phyloP scores from a whole-genome alignment of 2,113 vertebrate species.

The Ceyx margarethae region DNA sequence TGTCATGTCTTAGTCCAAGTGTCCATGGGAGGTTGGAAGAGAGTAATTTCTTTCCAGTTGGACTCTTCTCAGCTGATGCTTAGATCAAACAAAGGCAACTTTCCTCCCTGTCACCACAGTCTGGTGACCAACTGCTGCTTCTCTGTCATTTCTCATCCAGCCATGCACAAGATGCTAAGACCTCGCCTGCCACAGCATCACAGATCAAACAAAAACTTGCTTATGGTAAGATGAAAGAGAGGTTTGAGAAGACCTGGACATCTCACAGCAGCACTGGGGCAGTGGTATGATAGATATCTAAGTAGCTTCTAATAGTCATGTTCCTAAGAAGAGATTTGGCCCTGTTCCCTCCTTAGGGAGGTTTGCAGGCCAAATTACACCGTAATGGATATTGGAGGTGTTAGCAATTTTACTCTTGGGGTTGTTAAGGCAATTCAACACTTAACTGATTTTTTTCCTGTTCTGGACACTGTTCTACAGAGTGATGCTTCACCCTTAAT shows the following conservation, averaged over 20 bases:
- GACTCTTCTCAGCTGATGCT: neutral
- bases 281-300: neutral
- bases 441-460: neutral
- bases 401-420: neutral
- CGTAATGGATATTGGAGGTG: neutral
- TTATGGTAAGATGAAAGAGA: neutral
- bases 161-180: neutral
- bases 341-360: neutral
- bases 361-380: neutral
- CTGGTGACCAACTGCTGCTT: neutral
- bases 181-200: fast-evolving
- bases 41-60: neutral
- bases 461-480: neutral
- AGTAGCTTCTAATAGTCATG: neutral
- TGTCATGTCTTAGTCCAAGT: neutral
- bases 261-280: neutral
- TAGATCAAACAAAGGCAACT: neutral
- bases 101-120: fast-evolving
- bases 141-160: neutral
- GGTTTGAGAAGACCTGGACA: neutral
- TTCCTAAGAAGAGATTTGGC: neutral
- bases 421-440: neutral
- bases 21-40: neutral
- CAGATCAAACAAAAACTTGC: neutral
- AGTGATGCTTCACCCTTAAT: neutral